Evolutionary conservation across 2,888 invertebrate species (phyloP).

Genomic region (Zeuzera pyrina): DNA sequence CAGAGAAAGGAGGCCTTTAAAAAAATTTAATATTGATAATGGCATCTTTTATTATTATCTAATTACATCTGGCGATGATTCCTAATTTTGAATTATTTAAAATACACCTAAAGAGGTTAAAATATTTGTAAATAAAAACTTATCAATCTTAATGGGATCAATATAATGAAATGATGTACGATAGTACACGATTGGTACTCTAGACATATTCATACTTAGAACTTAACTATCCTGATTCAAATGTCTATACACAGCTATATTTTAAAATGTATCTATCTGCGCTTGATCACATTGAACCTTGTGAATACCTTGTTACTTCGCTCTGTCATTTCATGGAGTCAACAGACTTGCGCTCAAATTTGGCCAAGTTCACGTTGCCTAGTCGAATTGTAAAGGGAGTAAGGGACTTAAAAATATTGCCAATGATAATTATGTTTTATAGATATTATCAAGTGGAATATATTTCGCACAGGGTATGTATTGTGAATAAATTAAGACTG

Average conservation of each 20-base stretch:
- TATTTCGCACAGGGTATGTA: conserved; percentile 68
- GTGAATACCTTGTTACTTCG: conserved; percentile 31
- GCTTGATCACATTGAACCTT: conserved; percentile 39
- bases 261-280: conserved; percentile 39
- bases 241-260: conserved; percentile 29
- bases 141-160: conserved; percentile 69
- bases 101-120: conserved; percentile 45
- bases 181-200: conserved; percentile 68
- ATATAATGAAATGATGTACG: conserved; percentile 66
- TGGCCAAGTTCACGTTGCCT: conserved; percentile 47
- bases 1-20: too few species aligned
- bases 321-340: conserved; percentile 26
- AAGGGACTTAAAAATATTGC: conserved; percentile 59
- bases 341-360: conserved; percentile 33
- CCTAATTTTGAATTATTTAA: conserved; percentile 16
- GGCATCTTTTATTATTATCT: too few species aligned
- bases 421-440: conserved; percentile 52
- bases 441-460: conserved; percentile 56
- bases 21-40: too few species aligned
- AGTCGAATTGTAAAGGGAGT: conserved; percentile 54
- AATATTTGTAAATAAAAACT: conserved; percentile 67
- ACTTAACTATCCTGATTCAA: conserved; percentile 53
- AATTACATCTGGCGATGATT: too few species aligned
- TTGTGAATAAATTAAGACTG: conserved; percentile 50
- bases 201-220: conserved; percentile 64